A percentile compares a stretch with the other conserved stretches of the same genome.
These are phyloP conservation scores for Scaptomyza parva DNA, from an alignment of 2,888 invertebrate species.

Conservation along the genomic window DNA sequence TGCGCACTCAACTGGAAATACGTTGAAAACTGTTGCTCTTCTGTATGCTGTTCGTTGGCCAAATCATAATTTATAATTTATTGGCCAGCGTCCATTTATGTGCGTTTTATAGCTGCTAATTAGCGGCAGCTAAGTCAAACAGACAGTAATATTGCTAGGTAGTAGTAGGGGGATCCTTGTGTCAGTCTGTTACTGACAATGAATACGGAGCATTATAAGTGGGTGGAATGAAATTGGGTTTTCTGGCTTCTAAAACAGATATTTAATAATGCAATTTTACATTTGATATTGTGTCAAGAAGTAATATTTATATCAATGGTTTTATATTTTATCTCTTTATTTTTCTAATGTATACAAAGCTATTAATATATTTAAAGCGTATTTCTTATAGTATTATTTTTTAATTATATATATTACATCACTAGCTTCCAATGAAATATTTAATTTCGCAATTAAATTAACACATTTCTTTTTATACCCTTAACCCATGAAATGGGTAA, in stretches of 20 bases:
- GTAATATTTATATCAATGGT: not conserved
- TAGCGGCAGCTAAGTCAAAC: constrained; percentile 55
- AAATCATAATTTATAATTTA: constrained; percentile 77
- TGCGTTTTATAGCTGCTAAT: constrained; percentile 77
- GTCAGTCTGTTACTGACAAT: constrained; percentile 51
- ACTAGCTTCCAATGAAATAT: no score
- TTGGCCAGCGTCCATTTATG: constrained; percentile 71
- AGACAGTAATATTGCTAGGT: constrained; percentile 3
- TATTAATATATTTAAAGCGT: no score
- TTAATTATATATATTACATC: no score
- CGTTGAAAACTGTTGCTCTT: constrained; percentile 70
- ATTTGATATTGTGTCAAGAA: not conserved
- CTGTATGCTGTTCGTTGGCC: constrained; percentile 46
- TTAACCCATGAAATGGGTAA: no score
- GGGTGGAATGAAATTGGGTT: not conserved
- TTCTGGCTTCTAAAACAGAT: not conserved
- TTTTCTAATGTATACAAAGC: no score
- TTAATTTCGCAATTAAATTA: no score
- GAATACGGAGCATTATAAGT: constrained; percentile 27
- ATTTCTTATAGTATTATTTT: no score
- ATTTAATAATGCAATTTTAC: not conserved
- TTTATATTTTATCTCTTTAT: no score
- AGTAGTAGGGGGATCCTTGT: not conserved
- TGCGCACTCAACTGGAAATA: constrained; percentile 74
- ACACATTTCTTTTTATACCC: no score